These are phyloP conservation scores for Agonopterix subpropinquella DNA, from an alignment of 2,888 invertebrate genomes.

Conservation along the genomic window DNA sequence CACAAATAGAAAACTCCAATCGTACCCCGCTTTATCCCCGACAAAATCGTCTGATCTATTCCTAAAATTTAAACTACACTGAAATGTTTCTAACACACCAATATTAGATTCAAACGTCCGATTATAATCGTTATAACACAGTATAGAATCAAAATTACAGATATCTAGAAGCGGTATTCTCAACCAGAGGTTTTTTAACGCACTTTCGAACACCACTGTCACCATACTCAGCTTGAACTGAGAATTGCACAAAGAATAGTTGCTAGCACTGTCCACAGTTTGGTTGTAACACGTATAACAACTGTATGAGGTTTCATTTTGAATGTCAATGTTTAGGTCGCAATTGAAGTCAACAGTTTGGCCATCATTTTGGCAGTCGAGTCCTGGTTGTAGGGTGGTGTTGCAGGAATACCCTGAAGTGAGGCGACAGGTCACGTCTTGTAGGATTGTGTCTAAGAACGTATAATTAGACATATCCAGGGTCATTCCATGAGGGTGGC, in stretches of 20 bases:
- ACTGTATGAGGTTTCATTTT: conserved; percentile 65
- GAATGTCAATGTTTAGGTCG: conserved; percentile 52
- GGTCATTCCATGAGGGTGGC: conserved; percentile 33
- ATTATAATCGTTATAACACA: conserved; percentile 48
- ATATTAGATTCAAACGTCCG: conserved; percentile 51
- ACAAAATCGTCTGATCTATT: conserved; percentile 36
- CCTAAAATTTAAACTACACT: conserved; percentile 51
- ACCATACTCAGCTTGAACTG: conserved; percentile 59
- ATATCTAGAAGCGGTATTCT: conserved; percentile 43
- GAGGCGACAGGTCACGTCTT: conserved; percentile 53
- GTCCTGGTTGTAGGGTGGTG: conserved; percentile 28
- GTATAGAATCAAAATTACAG: conserved; percentile 48
- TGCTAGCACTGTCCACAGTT: conserved; percentile 38
- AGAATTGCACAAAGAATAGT: conserved; percentile 53
- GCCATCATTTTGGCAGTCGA: conserved; percentile 38
- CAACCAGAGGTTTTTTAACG: conserved; percentile 58
- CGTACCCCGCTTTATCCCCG: conserved; percentile 63
- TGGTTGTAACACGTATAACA: conserved; percentile 48
- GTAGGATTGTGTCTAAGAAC: conserved; percentile 37
- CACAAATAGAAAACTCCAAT: conserved; percentile 91
- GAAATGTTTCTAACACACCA: conserved; percentile 39
- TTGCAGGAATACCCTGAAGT: conserved; percentile 39
- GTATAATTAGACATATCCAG: conserved; percentile 56
- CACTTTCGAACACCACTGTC: conserved; percentile 55
- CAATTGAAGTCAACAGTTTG: conserved; percentile 40